These are phyloP conservation scores for Lycia hirtaria DNA, from an alignment of 2,888 invertebrate species.

Conservation along the genomic window DNA sequence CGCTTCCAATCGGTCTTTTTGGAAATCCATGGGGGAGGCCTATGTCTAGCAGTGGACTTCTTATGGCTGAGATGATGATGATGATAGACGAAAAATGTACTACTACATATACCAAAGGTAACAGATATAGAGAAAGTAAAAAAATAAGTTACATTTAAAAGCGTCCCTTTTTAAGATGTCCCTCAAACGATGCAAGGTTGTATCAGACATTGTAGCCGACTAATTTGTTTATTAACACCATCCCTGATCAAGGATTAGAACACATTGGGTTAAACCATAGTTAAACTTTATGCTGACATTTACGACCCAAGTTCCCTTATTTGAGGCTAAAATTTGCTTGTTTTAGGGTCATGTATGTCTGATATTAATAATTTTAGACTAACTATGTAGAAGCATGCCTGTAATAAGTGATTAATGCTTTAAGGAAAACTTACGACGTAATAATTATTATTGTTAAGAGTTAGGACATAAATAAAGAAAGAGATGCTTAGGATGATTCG, in stretches of 20 bases:
- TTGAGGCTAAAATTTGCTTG: conserved; percentile 47
- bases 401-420: conserved; percentile 3
- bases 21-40: no score
- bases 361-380: conserved; percentile 38
- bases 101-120: no score
- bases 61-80: no score
- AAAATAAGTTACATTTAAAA: no score
- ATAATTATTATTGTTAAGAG: neutral
- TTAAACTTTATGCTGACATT: conserved; percentile 50
- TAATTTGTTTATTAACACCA: conserved; percentile 56
- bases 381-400: conserved; percentile 20
- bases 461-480: neutral
- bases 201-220: conserved; percentile 31
- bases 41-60: no score
- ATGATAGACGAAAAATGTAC: no score
- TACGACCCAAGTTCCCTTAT: conserved; percentile 52
- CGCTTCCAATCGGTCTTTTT: no score
- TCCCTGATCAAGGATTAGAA: conserved; percentile 46
- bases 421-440: neutral
- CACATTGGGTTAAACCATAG: conserved; percentile 27
- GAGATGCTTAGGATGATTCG: no score
- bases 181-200: neutral
- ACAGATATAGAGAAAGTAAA: no score
- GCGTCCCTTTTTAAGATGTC: no score
- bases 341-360: conserved; percentile 39